Percentiles rank a stretch among this genome's conserved stretches.
Evolutionary conservation across 2,113 vertebrate genomes (phyloP).

Genomic region (Echinops telfairi): DNA sequence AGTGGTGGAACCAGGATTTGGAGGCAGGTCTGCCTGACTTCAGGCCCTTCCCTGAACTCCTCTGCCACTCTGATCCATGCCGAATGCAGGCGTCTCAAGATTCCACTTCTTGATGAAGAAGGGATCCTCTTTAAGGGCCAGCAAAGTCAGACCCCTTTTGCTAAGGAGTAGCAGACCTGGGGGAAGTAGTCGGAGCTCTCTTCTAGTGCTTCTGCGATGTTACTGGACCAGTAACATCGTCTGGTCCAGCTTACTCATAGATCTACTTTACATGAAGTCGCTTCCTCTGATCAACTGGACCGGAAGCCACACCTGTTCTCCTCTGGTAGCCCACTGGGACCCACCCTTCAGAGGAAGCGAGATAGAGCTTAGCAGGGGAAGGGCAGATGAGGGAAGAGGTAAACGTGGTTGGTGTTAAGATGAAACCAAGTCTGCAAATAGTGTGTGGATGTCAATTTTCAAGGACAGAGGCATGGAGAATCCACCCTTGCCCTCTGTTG

Average conservation of each 20-base stretch:
- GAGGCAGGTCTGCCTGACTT: no score
- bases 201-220: neutral
- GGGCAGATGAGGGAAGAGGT: neutral
- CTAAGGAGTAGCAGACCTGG: neutral
- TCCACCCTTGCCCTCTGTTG: neutral
- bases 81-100: no score
- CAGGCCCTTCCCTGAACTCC: no score
- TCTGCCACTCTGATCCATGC: no score
- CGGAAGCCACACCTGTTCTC: neutral
- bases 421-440: neutral
- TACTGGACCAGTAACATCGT: neutral
- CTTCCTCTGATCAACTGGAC: neutral
- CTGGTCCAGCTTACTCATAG: neutral
- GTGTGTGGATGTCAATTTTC: neutral
- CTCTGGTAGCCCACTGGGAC: neutral
- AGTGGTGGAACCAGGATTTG: no score
- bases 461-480: neutral
- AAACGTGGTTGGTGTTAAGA: neutral
- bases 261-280: neutral
- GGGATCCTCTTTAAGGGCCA: neutral
- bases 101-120: neutral
- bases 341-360: neutral
- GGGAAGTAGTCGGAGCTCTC: neutral
- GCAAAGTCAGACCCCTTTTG: neutral
- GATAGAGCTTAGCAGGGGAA: neutral